Conservation (phyloP, 1,140 invertebrate species). For the Coelopa frigida region DNA sequence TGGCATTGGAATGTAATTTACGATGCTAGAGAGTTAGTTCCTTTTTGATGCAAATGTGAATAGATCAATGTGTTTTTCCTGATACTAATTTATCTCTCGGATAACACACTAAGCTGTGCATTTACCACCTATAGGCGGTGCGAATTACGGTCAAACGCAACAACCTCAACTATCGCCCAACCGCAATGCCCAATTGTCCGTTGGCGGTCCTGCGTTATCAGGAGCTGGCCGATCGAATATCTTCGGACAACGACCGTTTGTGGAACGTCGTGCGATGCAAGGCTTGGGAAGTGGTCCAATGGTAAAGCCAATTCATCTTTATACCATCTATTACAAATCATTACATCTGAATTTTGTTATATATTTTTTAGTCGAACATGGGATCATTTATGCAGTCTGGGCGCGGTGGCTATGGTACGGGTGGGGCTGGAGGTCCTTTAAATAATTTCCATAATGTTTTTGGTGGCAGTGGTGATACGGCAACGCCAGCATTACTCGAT, state of each 20-base stretch:
- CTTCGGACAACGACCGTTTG: conserved; percentile 68
- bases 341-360: neutral
- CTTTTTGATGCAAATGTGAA: no score
- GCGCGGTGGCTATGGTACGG: conserved; percentile 58
- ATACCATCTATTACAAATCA: neutral
- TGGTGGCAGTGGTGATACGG: conserved; percentile 55
- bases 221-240: conserved; percentile 52
- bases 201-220: conserved; percentile 49
- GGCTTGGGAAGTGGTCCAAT: conserved; percentile 41
- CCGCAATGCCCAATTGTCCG: conserved; percentile 43
- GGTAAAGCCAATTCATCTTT: conserved; percentile 18
- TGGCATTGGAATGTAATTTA: no score
- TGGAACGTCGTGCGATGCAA: conserved; percentile 68
- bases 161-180: conserved; percentile 57
- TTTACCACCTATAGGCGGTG: conserved; percentile 20
- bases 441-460: conserved; percentile 73
- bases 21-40: no score
- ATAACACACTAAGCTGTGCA: neutral
- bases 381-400: conserved; percentile 43
- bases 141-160: conserved; percentile 48
- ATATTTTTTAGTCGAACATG: conserved; percentile 37
- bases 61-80: neutral
- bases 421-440: conserved; percentile 47
- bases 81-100: no score
- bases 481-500: conserved; percentile 75